Evolutionary conservation across 2,113 vertebrate genomes (phyloP).

Genomic region (Balaeniceps rex): DNA sequence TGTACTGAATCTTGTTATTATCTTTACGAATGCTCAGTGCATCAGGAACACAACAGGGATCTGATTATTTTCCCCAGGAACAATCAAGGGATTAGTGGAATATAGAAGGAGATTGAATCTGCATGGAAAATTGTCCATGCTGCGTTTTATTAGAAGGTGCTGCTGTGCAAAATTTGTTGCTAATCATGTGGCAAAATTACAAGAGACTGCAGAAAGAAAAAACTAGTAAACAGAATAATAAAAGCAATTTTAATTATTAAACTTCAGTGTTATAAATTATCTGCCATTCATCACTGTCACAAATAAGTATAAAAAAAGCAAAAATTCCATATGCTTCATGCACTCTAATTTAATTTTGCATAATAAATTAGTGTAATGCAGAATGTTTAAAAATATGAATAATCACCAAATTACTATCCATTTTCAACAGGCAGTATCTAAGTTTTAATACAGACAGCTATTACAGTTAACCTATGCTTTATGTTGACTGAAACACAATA

Average conservation of each 20-base stretch:
- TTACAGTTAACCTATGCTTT: slow-evolving; percentile 23
- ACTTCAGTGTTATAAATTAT: slow-evolving; percentile 63
- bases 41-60: slow-evolving; percentile 67
- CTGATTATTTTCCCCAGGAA: slow-evolving; percentile 63
- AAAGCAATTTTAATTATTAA: slow-evolving; percentile 73
- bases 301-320: slow-evolving; percentile 24
- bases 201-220: slow-evolving; percentile 53
- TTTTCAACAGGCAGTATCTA: slow-evolving; percentile 11
- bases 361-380: slow-evolving; percentile 43
- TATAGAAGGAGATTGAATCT: slow-evolving; percentile 77
- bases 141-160: slow-evolving; percentile 84
- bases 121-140: slow-evolving; percentile 76
- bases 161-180: slow-evolving; percentile 75
- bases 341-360: slow-evolving; percentile 52
- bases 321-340: slow-evolving; percentile 32
- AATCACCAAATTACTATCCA: slow-evolving; percentile 54
- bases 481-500: slow-evolving; percentile 35
- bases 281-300: slow-evolving; percentile 61
- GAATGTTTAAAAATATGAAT: slow-evolving; percentile 45
- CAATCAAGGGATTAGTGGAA: slow-evolving; percentile 86
- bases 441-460: slow-evolving; percentile 37
- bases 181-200: slow-evolving; percentile 73
- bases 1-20: slow-evolving; percentile 61
- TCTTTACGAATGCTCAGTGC: slow-evolving; percentile 68
- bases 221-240: slow-evolving; percentile 75